Conservation (phyloP, 2,888 invertebrate species). For the Lapara coniferarum region DNA sequence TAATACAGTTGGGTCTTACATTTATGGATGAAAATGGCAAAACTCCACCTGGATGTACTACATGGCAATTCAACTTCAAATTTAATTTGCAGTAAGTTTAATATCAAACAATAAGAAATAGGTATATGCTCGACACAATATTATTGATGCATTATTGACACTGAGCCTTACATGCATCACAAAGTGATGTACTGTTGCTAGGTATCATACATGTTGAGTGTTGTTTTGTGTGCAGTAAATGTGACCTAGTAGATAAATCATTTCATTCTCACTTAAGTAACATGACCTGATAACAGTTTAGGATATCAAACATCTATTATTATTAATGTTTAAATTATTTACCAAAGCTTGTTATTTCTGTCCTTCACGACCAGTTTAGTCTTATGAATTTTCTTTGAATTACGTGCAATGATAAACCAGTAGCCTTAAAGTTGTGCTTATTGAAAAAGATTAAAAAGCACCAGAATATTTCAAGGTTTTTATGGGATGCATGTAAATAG, state of each 20-base stretch:
- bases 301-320: too few relatives aligned
- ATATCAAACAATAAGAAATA: not conserved
- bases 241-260: too few relatives aligned
- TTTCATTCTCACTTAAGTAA: too few relatives aligned
- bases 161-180: not conserved
- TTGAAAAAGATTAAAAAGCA: not conserved
- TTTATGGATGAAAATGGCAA: conserved; percentile 99
- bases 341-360: too few relatives aligned
- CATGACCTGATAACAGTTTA: not conserved
- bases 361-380: too few relatives aligned
- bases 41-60: conserved; percentile 95
- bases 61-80: conserved; percentile 99
- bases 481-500: not conserved
- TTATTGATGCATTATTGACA: not conserved
- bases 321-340: too few relatives aligned
- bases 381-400: too few relatives aligned
- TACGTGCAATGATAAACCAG: too few relatives aligned
- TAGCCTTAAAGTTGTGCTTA: too few relatives aligned
- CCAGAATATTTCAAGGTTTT: not conserved
- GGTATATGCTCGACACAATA: not conserved
- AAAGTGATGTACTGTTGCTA: too few relatives aligned
- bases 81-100: conserved; percentile 95
- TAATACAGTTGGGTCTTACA: conserved; percentile 98
- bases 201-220: too few relatives aligned
- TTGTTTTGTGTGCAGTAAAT: too few relatives aligned